Conservation (phyloP, 2,113 vertebrate genomes). For the Tretioscincus oriximinensis region DNA sequence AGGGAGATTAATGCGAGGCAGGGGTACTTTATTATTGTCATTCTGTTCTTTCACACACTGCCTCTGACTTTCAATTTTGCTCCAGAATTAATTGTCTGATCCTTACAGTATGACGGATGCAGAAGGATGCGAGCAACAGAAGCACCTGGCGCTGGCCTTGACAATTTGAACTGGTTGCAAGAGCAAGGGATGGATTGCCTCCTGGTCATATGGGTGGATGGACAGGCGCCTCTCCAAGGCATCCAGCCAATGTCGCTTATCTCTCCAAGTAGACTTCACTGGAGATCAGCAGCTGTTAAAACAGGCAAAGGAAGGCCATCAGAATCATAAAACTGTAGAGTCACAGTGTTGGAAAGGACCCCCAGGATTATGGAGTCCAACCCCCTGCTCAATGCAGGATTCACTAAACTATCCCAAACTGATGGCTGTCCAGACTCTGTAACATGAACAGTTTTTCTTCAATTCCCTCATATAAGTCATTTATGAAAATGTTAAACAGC, state of each 20-base stretch:
- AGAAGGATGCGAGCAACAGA: slow-evolving; percentile 79
- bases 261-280: slow-evolving; percentile 60
- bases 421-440: no score
- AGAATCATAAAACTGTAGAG: no score
- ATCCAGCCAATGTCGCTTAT: slow-evolving; percentile 54
- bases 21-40: slow-evolving; percentile 99
- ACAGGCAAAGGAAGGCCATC: neutral
- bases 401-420: no score
- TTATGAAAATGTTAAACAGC: no score
- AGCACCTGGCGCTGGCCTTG: slow-evolving; percentile 88
- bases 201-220: slow-evolving; percentile 71
- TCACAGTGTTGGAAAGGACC: no score
- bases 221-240: slow-evolving; percentile 72
- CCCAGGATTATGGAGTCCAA: neutral
- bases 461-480: no score
- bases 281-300: slow-evolving; percentile 50
- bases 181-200: slow-evolving; percentile 71
- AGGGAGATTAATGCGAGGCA: slow-evolving; percentile 98
- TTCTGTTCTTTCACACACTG: slow-evolving; percentile 94
- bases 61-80: slow-evolving; percentile 94
- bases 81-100: slow-evolving; percentile 94
- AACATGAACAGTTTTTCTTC: no score
- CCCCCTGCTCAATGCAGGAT: neutral
- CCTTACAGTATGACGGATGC: slow-evolving; percentile 88
- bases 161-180: slow-evolving; percentile 68